Evolutionary conservation across 1,140 invertebrate genomes (phyloP).

Genomic region (Drosophila funebris): DNA sequence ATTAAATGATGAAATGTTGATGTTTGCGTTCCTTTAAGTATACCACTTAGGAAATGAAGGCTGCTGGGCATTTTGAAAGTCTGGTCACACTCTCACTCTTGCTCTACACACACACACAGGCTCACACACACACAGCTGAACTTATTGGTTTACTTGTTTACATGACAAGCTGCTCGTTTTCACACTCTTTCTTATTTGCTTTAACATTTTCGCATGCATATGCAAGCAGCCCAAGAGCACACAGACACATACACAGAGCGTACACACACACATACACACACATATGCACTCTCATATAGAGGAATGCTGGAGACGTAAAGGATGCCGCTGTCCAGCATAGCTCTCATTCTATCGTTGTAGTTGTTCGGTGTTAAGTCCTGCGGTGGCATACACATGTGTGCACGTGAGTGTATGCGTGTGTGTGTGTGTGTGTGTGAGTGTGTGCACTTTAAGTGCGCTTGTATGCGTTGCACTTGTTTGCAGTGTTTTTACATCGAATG

Average conservation of each 20-base stretch:
- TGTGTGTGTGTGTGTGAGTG: slow-evolving; percentile 31
- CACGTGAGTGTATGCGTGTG: background rate
- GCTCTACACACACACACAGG: background rate
- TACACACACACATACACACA: slow-evolving; percentile 15
- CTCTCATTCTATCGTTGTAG: slow-evolving; percentile 61
- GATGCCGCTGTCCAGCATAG: slow-evolving; percentile 35
- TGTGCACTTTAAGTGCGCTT: slow-evolving; percentile 67
- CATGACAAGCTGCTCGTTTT: slow-evolving; percentile 81
- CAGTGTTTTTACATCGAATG: slow-evolving; percentile 78
- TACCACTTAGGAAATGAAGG: too few relatives aligned
- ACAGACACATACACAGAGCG: slow-evolving; percentile 21
- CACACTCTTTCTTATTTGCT: slow-evolving; percentile 81
- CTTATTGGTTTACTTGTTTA: slow-evolving; percentile 77
- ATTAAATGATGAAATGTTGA: slow-evolving; percentile 6
- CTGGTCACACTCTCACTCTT: slow-evolving; percentile 15
- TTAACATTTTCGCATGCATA: slow-evolving; percentile 81
- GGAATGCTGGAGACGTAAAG: slow-evolving; percentile 6
- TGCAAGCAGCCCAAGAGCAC: slow-evolving; percentile 65
- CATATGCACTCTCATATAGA: background rate
- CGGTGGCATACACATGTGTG: slow-evolving; percentile 51
- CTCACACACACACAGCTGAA: slow-evolving; percentile 20
- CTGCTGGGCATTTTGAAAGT: slow-evolving; percentile 15
- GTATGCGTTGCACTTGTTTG: slow-evolving; percentile 75
- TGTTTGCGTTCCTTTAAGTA: slow-evolving; percentile 4
- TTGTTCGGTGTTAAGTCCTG: slow-evolving; percentile 65